Evolutionary conservation across 2,888 invertebrate genomes (phyloP).

Genomic region (Callosobruchus maculatus): DNA sequence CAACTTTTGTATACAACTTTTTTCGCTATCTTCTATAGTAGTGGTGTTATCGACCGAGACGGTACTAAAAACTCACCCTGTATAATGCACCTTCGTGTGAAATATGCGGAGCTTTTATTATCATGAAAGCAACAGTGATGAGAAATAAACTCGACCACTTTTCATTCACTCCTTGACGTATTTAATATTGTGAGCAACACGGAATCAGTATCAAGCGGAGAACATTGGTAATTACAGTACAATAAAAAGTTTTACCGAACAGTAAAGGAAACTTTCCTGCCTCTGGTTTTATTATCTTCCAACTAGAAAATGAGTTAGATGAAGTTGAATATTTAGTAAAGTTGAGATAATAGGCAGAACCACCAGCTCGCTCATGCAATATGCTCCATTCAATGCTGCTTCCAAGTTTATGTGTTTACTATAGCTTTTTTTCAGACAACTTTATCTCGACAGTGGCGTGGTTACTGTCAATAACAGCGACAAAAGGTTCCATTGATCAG

Average conservation of each 20-base stretch:
- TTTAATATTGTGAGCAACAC: background rate
- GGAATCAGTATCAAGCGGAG: background rate
- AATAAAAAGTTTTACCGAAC: background rate
- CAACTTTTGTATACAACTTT: too few relatives aligned
- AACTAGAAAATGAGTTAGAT: background rate
- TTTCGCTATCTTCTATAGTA: too few relatives aligned
- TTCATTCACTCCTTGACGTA: background rate
- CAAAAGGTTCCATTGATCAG: too few relatives aligned
- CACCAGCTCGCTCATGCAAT: background rate
- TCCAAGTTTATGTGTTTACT: background rate
- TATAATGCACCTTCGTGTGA: too few relatives aligned
- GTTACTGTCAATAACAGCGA: too few relatives aligned
- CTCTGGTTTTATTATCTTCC: background rate
- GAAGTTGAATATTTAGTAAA: background rate
- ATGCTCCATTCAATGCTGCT: background rate
- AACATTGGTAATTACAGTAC: background rate
- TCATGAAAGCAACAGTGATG: too few relatives aligned
- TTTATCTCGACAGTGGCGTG: too few relatives aligned
- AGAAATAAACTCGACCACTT: too few relatives aligned
- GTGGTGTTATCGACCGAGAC: too few relatives aligned
- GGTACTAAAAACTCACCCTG: too few relatives aligned
- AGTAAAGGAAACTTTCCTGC: background rate
- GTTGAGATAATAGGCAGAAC: background rate
- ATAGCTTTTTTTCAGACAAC: background rate
- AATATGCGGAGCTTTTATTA: too few relatives aligned